Conservation (phyloP, 2,888 invertebrate species). For the Eilema caniola region DNA sequence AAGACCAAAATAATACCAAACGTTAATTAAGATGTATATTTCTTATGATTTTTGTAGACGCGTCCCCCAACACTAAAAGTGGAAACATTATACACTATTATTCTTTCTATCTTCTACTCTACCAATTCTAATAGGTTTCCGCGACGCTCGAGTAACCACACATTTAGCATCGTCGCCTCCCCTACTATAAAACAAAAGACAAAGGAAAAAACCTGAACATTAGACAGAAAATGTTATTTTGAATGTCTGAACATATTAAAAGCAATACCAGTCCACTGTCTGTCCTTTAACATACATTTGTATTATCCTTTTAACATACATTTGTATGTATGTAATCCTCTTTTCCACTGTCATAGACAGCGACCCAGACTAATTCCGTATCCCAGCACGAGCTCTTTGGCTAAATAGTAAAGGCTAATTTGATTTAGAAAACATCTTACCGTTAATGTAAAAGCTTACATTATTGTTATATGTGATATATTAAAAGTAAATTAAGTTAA, state of each 20-base stretch:
- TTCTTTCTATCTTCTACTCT: no score
- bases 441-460: neutral
- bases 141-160: no score
- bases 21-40: no score
- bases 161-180: no score
- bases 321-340: slow-evolving; percentile 15
- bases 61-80: no score
- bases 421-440: slow-evolving; percentile 8
- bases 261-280: neutral
- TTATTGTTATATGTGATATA: neutral
- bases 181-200: no score
- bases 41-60: no score
- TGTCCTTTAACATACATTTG: neutral
- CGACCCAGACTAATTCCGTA: slow-evolving; percentile 4
- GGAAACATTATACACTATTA: no score
- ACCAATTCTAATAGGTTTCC: no score
- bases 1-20: no score
- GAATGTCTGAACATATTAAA: neutral
- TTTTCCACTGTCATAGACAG: slow-evolving; percentile 7
- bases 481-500: neutral
- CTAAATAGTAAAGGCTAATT: slow-evolving; percentile 6
- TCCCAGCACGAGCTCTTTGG: slow-evolving; percentile 8
- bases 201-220: neutral
- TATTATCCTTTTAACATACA: slow-evolving; percentile 12
- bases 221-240: neutral